A percentile compares a stretch with the other conserved stretches of the same genome.
These are phyloP conservation scores for Pagrus major DNA, from an alignment of 2,113 vertebrate genomes.

Conservation along the genomic window DNA sequence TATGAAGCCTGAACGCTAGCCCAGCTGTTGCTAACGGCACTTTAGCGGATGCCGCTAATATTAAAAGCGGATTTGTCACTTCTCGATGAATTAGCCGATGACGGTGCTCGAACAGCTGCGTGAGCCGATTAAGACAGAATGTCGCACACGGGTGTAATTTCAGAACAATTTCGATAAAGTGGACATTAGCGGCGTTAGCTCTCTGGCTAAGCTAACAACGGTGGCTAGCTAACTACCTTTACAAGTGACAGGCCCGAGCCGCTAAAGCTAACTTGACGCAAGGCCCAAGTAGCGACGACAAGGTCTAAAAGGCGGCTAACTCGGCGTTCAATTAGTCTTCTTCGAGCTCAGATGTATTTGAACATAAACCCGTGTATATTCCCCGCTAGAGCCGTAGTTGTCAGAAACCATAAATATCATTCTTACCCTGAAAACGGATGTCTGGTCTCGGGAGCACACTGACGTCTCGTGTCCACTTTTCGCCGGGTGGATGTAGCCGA, in stretches of 20 bases:
- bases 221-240: background rate
- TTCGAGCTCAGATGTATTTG: rapidly evolving
- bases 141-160: background rate
- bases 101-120: rapidly evolving
- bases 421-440: constrained; percentile 61
- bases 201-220: constrained; percentile 34
- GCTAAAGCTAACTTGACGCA: constrained; percentile 56
- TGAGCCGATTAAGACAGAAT: rapidly evolving
- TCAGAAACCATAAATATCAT: background rate
- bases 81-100: background rate
- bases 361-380: rapidly evolving
- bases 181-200: background rate
- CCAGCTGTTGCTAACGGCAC: constrained; percentile 29
- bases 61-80: background rate
- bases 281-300: constrained; percentile 51
- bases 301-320: background rate
- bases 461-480: constrained; percentile 77
- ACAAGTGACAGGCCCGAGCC: constrained; percentile 51
- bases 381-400: rapidly evolving
- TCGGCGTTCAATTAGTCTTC: background rate
- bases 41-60: background rate
- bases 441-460: constrained; percentile 61
- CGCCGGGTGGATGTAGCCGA: constrained; percentile 76
- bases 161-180: background rate
- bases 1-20: constrained; percentile 34